Evolutionary conservation across 2,797 vertebrate species (phyloP).

Genomic region (Prunella strophiata): DNA sequence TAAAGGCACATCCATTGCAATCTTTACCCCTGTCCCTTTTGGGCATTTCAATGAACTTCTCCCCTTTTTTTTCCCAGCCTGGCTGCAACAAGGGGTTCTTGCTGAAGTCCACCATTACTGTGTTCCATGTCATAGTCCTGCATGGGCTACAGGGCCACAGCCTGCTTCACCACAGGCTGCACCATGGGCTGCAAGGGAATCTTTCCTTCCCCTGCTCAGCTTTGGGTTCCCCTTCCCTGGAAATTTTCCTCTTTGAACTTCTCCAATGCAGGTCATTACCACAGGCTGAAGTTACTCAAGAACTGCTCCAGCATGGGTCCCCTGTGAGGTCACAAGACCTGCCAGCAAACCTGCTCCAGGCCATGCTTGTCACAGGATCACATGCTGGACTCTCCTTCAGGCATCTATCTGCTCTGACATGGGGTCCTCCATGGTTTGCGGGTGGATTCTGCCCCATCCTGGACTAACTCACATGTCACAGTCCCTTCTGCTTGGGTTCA

Average conservation of each 20-base stretch:
- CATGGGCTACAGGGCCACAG: not conserved
- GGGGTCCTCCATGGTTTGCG: not conserved
- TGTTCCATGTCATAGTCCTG: not conserved
- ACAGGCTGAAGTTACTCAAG: not conserved
- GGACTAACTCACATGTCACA: not conserved
- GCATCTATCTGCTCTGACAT: accelerated
- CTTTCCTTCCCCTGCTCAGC: not conserved
- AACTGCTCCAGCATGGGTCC: not conserved
- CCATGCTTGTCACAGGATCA: too few relatives aligned
- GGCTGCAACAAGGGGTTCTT: not conserved
- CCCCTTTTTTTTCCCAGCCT: not conserved
- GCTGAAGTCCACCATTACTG: not conserved
- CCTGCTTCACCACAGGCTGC: not conserved
- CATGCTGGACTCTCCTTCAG: not conserved
- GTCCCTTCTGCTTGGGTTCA: not conserved
- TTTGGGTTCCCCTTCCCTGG: not conserved
- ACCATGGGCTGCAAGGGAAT: not conserved
- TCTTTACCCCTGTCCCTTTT: accelerated
- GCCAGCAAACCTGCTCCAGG: not conserved
- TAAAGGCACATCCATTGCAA: not conserved
- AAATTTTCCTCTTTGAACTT: not conserved
- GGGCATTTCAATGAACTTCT: not conserved
- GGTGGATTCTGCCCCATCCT: not conserved
- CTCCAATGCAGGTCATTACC: not conserved
- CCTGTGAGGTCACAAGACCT: too few relatives aligned